Conservation (phyloP, 2,113 vertebrate species). For the Grallaria varia region DNA sequence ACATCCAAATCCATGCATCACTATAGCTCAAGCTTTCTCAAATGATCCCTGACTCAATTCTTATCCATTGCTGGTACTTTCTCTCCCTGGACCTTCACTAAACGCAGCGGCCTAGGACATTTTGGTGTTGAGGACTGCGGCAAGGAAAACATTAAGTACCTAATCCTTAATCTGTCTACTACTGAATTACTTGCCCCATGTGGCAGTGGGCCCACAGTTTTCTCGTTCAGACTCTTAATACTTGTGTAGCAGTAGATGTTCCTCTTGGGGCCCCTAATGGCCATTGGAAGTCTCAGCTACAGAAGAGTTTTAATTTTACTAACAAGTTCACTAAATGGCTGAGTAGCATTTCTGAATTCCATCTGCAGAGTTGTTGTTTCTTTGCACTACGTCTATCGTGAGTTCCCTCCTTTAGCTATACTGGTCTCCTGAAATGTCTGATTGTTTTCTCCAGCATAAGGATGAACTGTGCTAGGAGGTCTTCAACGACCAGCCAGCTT, state of each 20-base stretch:
- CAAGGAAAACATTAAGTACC: background rate
- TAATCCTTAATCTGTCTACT: background rate
- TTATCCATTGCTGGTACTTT: background rate
- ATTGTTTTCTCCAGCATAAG: background rate
- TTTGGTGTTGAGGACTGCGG: background rate
- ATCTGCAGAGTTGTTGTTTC: background rate
- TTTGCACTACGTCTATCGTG: background rate
- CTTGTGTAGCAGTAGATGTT: background rate
- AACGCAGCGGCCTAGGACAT: background rate
- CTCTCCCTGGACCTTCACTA: background rate
- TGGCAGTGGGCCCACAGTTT: background rate
- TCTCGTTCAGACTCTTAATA: background rate
- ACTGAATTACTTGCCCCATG: background rate
- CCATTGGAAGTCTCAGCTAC: accelerated
- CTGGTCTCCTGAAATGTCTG: background rate
- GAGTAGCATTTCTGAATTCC: background rate
- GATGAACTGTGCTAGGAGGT: background rate
- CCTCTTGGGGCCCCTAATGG: background rate
- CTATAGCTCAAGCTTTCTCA: background rate
- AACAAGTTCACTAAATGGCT: background rate
- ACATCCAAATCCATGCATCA: background rate
- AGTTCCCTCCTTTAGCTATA: background rate
- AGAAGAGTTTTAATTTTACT: background rate
- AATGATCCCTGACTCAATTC: background rate
- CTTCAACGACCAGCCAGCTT: background rate